Evolutionary conservation across 2,888 invertebrate genomes (phyloP).

Genomic region (Thecophora atra): DNA sequence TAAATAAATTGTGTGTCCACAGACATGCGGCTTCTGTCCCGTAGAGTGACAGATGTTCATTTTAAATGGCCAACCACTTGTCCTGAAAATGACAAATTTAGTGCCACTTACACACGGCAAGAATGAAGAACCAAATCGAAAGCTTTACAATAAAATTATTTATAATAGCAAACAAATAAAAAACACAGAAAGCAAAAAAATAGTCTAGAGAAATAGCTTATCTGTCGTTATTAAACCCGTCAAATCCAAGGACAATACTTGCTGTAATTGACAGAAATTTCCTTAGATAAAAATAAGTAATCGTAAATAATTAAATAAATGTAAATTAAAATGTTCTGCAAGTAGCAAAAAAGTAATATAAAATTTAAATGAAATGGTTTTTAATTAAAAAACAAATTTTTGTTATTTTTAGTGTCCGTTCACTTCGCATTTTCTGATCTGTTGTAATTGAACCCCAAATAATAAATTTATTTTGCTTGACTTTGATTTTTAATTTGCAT

Average conservation of each 20-base stretch:
- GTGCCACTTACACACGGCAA: not conserved
- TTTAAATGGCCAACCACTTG: slow-evolving; percentile 20
- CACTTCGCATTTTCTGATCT: no score
- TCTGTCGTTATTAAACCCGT: no score
- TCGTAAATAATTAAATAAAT: no score
- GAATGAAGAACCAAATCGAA: not conserved
- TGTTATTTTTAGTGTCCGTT: not conserved
- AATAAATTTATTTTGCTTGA: no score
- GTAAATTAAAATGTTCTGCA: no score
- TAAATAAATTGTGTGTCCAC: not conserved
- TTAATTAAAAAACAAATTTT: not conserved
- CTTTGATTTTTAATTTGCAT: no score
- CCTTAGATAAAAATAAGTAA: no score
- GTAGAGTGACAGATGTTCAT: slow-evolving; percentile 24
- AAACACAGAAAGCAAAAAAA: not conserved
- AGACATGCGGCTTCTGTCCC: not conserved
- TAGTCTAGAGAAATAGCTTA: no score
- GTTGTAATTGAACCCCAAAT: not conserved
- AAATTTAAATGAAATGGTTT: not conserved
- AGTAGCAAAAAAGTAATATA: not conserved
- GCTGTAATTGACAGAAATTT: no score
- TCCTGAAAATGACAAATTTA: no score
- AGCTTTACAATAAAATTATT: not conserved
- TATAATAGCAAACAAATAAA: not conserved
- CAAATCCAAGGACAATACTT: not conserved